Conservation (phyloP, 2,888 invertebrate species). For the Morpho deidamia region DNA sequence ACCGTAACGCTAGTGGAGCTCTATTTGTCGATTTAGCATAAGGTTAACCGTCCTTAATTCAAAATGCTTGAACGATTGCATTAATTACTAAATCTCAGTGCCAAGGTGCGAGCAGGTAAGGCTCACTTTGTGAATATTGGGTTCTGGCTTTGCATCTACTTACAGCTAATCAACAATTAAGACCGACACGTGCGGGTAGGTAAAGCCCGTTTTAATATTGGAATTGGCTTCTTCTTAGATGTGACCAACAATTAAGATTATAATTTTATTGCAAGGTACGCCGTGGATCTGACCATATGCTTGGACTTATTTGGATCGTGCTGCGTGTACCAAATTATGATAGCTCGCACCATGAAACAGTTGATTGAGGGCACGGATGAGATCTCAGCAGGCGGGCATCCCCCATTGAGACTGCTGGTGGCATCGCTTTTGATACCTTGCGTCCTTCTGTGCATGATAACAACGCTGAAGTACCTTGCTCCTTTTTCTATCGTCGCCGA, state of each 20-base stretch:
- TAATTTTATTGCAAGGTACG: constrained; percentile 27
- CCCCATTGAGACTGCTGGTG: constrained; percentile 32
- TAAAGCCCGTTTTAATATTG: too few species aligned
- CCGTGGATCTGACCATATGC: constrained; percentile 35
- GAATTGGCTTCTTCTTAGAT: too few species aligned
- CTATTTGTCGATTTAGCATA: too few species aligned
- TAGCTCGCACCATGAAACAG: constrained; percentile 38
- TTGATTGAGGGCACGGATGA: constrained; percentile 31
- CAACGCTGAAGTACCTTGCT: constrained; percentile 41
- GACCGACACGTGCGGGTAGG: too few species aligned
- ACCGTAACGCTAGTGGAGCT: too few species aligned
- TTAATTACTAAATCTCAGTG: too few species aligned
- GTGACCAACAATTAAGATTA: neutral
- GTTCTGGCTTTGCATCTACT: too few species aligned
- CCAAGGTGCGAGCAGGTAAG: too few species aligned
- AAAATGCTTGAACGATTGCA: too few species aligned
- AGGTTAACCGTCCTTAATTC: too few species aligned
- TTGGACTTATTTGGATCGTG: constrained; percentile 42
- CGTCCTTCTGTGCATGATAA: constrained; percentile 42
- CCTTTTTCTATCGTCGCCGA: constrained; percentile 48
- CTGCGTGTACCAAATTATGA: constrained; percentile 39
- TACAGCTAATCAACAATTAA: too few species aligned
- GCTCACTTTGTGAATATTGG: too few species aligned
- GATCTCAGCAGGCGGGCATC: constrained; percentile 20
- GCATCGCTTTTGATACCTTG: constrained; percentile 37